Conservation (phyloP, 2,797 vertebrate genomes). For the Tenualosa ilisha region DNA sequence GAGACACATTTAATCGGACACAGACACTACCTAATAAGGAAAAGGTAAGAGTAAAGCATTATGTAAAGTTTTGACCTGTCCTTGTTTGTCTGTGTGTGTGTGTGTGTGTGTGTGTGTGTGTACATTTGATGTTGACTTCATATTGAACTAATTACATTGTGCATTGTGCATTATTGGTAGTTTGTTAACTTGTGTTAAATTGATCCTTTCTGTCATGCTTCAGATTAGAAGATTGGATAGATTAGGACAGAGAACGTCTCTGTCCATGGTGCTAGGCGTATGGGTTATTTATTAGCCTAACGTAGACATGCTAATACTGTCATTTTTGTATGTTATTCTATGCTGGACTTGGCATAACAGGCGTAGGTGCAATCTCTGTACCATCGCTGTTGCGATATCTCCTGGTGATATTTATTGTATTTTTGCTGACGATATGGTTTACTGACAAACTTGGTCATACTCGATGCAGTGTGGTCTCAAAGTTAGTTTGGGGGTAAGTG, state of each 20-base stretch:
- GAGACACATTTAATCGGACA: slow-evolving; percentile 56
- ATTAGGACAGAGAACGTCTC: background rate
- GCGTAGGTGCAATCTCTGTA: background rate
- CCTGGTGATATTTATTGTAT: background rate
- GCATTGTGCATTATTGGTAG: too few relatives aligned
- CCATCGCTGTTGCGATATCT: background rate
- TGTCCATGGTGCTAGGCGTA: background rate
- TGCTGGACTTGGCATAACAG: background rate
- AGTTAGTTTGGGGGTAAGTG: background rate
- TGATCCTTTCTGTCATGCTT: background rate
- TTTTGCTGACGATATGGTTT: background rate
- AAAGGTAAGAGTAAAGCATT: slow-evolving; percentile 50
- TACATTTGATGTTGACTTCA: too few relatives aligned
- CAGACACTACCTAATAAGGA: slow-evolving; percentile 62
- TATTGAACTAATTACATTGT: too few relatives aligned
- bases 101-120: background rate
- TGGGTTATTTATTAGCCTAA: background rate
- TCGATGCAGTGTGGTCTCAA: background rate
- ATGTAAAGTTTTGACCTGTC: background rate
- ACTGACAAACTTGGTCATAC: background rate
- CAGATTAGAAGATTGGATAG: background rate
- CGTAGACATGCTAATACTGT: background rate
- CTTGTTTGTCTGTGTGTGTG: background rate
- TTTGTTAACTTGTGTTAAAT: background rate
- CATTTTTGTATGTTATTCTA: background rate